These are phyloP conservation scores for Microplitis manilae DNA, from an alignment of 2,888 invertebrate species.

Conservation along the genomic window DNA sequence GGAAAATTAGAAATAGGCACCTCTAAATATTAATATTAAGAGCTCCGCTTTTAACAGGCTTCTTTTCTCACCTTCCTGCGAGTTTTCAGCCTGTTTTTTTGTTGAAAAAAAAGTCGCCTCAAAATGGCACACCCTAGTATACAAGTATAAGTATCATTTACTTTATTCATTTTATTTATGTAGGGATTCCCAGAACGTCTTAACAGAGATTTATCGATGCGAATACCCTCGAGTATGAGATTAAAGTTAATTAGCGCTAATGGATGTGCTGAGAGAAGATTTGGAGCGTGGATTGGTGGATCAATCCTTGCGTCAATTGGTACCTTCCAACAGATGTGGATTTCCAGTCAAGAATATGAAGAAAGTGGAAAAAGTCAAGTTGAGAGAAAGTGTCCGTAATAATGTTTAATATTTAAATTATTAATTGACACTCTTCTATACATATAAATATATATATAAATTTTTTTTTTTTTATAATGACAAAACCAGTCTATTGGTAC, in stretches of 20 bases:
- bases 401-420: background rate
- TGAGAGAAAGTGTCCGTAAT: conserved; percentile 92
- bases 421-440: conserved; percentile 15
- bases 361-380: conserved; percentile 97
- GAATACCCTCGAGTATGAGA: conserved; percentile 94
- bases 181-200: conserved; percentile 95
- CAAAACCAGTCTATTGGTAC: background rate
- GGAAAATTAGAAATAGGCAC: too few relatives aligned
- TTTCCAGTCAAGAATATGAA: conserved; percentile 98
- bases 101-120: too few relatives aligned
- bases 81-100: too few relatives aligned
- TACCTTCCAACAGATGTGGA: conserved; percentile 99
- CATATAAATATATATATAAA: background rate
- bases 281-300: conserved; percentile 99
- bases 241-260: conserved; percentile 95
- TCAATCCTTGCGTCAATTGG: conserved; percentile 98
- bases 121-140: too few relatives aligned
- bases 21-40: too few relatives aligned
- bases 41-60: too few relatives aligned
- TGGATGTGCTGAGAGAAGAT: conserved; percentile 90
- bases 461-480: background rate
- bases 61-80: too few relatives aligned
- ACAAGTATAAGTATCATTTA: too few relatives aligned
- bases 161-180: background rate
- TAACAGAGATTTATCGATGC: conserved; percentile 86